These are phyloP conservation scores for Sinopyrophorus schimmeli DNA, from an alignment of 2,888 invertebrate species.

Conservation along the genomic window DNA sequence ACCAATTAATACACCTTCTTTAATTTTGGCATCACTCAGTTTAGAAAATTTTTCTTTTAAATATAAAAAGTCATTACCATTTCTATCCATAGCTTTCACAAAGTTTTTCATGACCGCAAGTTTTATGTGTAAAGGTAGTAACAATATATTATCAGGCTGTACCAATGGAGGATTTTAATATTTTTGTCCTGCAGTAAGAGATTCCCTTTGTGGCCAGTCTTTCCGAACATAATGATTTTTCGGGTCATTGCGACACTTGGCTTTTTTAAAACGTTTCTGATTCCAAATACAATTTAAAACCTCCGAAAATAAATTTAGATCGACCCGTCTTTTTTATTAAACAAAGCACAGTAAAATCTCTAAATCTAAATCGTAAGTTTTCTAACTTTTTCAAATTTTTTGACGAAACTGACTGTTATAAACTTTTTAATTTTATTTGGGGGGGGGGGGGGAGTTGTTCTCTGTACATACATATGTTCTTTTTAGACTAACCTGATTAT, in stretches of 20 bases:
- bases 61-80: constrained; percentile 14
- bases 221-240: neutral
- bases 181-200: constrained; percentile 6
- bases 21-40: constrained; percentile 23
- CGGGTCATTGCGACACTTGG: neutral
- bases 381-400: too few species aligned
- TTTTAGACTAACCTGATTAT: too few species aligned
- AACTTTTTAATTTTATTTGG: too few species aligned
- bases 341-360: too few species aligned
- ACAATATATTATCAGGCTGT: constrained; percentile 13
- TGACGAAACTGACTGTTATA: too few species aligned
- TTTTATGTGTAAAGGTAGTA: constrained; percentile 26
- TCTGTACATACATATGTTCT: too few species aligned
- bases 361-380: too few species aligned
- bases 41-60: constrained; percentile 25
- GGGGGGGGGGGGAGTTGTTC: too few species aligned
- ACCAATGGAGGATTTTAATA: constrained; percentile 17
- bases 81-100: constrained; percentile 21
- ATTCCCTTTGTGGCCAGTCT: neutral
- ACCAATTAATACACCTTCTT: constrained; percentile 25
- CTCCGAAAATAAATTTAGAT: too few species aligned
- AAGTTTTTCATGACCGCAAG: constrained; percentile 25
- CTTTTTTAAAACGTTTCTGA: too few species aligned
- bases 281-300: too few species aligned
- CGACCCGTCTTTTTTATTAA: too few species aligned